Percentiles rank a stretch among this genome's conserved stretches.
Evolutionary conservation across 64 coral and sea anemone genomes (phyloP).

Genomic region (Dendronephthya gigantea): DNA sequence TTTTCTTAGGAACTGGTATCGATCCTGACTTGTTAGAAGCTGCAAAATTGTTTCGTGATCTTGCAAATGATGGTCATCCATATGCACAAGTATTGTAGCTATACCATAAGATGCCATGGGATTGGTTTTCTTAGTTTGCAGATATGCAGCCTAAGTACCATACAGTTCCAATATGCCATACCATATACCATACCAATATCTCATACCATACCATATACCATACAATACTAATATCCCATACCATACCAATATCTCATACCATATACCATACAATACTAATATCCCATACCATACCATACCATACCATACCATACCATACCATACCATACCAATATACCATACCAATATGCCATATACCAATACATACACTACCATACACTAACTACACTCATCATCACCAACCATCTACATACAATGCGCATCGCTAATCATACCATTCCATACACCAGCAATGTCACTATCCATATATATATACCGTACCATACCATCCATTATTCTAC

Average conservation of each 20-base stretch:
- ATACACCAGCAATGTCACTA: background rate
- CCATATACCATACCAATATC: background rate
- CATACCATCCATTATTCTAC: background rate
- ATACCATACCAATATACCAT: background rate
- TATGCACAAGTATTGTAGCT: slow-evolving; percentile 67
- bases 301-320: background rate
- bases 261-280: background rate
- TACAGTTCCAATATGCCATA: background rate
- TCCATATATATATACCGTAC: background rate
- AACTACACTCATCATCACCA: no score
- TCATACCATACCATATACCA: no score
- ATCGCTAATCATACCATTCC: background rate
- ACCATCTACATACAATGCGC: no score
- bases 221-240: no score
- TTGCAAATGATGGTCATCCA: slow-evolving; percentile 71
- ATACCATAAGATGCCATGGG: background rate
- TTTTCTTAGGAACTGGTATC: slow-evolving; percentile 41
- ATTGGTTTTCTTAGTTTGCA: no score
- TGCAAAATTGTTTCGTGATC: slow-evolving; percentile 70
- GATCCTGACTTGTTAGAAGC: slow-evolving; percentile 71
- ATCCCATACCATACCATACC: background rate
- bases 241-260: background rate
- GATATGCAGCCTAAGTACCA: no score
- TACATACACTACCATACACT: background rate
- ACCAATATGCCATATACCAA: no score